A percentile compares a stretch with the other conserved stretches of the same genome.
These are phyloP conservation scores for Ectobius pallidus DNA, from an alignment of 2,888 invertebrate genomes.

Conservation along the genomic window DNA sequence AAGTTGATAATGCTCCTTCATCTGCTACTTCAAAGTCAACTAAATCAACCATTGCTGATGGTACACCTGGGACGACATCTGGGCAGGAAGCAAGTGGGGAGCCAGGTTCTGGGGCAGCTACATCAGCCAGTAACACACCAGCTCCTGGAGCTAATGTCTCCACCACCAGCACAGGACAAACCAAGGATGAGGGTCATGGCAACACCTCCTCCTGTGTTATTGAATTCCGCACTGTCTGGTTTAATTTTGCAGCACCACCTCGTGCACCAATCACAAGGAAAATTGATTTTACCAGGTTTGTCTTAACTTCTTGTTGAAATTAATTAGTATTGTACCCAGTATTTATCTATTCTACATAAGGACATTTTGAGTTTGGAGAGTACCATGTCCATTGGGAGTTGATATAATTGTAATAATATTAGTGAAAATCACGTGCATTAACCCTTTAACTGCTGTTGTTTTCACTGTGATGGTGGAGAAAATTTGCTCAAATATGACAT, in stretches of 20 bases:
- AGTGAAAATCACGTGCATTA: no score
- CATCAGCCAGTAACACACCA: not conserved
- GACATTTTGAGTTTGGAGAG: no score
- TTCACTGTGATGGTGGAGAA: no score
- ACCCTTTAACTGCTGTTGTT: no score
- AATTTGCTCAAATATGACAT: no score
- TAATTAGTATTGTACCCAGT: no score
- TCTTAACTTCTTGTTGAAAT: no score
- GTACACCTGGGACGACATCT: not conserved
- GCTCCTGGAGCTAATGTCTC: not conserved
- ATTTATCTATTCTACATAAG: no score
- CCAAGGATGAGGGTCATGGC: constrained; percentile 64
- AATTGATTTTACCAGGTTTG: constrained; percentile 87
- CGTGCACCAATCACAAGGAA: constrained; percentile 91
- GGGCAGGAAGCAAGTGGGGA: constrained; percentile 7
- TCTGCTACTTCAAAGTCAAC: constrained; percentile 17
- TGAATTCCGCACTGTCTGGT: constrained; percentile 91
- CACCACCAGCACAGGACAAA: not conserved
- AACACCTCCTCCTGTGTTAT: constrained; percentile 87
- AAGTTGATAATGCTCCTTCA: not conserved
- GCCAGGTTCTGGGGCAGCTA: not conserved
- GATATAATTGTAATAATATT: no score
- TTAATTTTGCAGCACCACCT: constrained; percentile 97
- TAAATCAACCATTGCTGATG: constrained; percentile 4
- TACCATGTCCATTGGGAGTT: no score